Evolutionary conservation across 2,113 vertebrate species (phyloP).

Genomic region (Melanerpes aurifrons): DNA sequence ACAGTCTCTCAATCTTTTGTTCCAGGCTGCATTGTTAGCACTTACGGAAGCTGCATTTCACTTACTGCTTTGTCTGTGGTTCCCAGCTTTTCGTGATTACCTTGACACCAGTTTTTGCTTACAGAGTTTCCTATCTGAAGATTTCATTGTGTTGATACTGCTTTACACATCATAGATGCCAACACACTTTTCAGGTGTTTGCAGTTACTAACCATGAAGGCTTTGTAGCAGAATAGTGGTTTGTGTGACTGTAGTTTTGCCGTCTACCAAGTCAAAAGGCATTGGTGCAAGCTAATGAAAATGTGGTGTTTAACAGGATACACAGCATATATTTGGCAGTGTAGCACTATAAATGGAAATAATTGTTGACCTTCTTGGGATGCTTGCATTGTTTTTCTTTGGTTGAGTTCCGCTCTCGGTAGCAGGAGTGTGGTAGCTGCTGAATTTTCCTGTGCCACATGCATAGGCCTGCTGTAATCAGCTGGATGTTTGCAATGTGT

Average conservation of each 20-base stretch:
- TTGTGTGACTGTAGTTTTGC: not conserved
- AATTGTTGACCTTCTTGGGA: not conserved
- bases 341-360: not conserved
- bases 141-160: not conserved
- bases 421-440: not conserved
- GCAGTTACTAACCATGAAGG: accelerated
- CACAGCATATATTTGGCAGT: not conserved
- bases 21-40: not conserved
- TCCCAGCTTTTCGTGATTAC: not conserved
- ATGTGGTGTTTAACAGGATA: not conserved
- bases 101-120: not conserved
- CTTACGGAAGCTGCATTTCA: not conserved
- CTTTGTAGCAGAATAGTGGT: not conserved
- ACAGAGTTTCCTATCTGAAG: not conserved
- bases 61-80: not conserved
- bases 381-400: not conserved
- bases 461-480: not conserved
- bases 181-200: not conserved
- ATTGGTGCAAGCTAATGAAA: accelerated
- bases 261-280: not conserved
- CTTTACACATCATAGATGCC: not conserved
- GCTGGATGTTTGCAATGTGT: not conserved
- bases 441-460: not conserved
- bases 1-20: not conserved
- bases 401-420: not conserved